These are phyloP conservation scores for Tiliacea citrago DNA, from an alignment of 2,888 invertebrate species.

Conservation along the genomic window DNA sequence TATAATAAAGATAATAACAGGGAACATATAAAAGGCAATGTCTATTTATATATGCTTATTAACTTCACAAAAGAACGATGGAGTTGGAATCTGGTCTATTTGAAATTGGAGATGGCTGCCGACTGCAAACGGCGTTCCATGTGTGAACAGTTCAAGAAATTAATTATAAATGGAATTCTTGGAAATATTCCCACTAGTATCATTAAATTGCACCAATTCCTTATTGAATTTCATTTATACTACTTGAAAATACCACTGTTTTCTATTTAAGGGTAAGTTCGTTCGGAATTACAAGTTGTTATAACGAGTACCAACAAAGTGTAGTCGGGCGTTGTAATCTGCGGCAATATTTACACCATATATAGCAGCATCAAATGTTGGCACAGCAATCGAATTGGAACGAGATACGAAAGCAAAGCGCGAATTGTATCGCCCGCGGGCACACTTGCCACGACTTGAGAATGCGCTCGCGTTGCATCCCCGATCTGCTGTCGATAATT, in stretches of 20 bases:
- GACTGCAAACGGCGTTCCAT: constrained; percentile 34
- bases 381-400: constrained; percentile 77
- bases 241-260: constrained; percentile 41
- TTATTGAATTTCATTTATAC: constrained; percentile 54
- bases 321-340: constrained; percentile 67
- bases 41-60: constrained; percentile 68
- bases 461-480: constrained; percentile 75
- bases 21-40: constrained; percentile 68
- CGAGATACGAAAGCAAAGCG: constrained; percentile 78
- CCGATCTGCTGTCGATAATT: constrained; percentile 82
- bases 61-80: constrained; percentile 58
- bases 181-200: constrained; percentile 25
- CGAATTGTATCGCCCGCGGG: constrained; percentile 78
- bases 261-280: constrained; percentile 55
- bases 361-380: constrained; percentile 75
- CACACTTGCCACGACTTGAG: constrained; percentile 68
- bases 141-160: constrained; percentile 45
- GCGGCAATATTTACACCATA: constrained; percentile 73
- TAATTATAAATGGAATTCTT: constrained; percentile 38
- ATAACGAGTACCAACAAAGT: constrained; percentile 64
- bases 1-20: constrained; percentile 69
- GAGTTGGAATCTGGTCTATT: constrained; percentile 59
- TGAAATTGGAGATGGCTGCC: constrained; percentile 44
- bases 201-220: constrained; percentile 52
- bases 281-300: constrained; percentile 60